Evolutionary conservation across 2,888 invertebrate species (phyloP).

Genomic region (Colletes collaris): DNA sequence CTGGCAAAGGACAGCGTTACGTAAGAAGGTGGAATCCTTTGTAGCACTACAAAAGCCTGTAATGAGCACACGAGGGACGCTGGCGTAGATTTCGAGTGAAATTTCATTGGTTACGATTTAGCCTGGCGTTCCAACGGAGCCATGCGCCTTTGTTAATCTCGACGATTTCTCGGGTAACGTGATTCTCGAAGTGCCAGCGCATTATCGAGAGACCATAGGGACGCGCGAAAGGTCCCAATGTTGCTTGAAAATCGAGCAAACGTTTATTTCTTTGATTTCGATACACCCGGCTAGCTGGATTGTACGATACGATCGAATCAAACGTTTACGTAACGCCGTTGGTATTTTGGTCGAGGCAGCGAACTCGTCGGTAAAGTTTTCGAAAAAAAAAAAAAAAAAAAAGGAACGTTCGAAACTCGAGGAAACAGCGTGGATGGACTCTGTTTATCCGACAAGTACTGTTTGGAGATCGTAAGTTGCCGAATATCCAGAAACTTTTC

Average conservation of each 20-base stretch:
- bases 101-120: constrained; percentile 59
- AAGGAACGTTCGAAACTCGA: no score
- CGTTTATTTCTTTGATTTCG: constrained; percentile 30
- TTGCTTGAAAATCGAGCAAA: constrained; percentile 24
- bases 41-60: constrained; percentile 47
- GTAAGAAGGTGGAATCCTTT: constrained; percentile 60
- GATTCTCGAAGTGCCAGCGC: constrained; percentile 22
- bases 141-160: constrained; percentile 25
- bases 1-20: constrained; percentile 44
- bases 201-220: constrained; percentile 9
- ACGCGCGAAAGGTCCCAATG: background rate
- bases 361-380: background rate
- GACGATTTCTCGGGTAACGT: constrained; percentile 21
- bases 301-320: background rate
- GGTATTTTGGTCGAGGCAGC: background rate
- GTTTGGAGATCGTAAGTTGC: no score
- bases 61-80: constrained; percentile 30
- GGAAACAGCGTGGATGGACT: no score
- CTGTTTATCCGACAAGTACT: no score
- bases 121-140: background rate
- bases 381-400: no score
- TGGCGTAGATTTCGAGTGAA: constrained; percentile 37
- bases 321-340: background rate
- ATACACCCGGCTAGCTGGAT: background rate
- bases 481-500: no score